These are phyloP conservation scores for Collichthys lucidus DNA, from an alignment of 2,113 vertebrate genomes.

Conservation along the genomic window DNA sequence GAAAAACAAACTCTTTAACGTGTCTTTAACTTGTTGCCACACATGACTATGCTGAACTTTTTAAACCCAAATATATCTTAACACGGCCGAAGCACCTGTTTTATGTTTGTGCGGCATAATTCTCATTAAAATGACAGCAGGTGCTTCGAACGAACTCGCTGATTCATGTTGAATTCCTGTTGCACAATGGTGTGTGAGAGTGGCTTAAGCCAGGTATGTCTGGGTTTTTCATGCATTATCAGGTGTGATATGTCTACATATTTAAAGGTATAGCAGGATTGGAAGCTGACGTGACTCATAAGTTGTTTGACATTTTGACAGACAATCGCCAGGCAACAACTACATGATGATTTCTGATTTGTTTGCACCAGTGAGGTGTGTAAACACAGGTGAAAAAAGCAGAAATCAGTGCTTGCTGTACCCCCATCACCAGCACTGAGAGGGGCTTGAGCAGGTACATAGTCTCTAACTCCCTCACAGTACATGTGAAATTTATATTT, in stretches of 20 bases:
- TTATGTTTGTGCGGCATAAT: not conserved
- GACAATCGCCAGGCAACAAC: not conserved
- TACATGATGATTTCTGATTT: not conserved
- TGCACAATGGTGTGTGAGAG: slow-evolving; percentile 18
- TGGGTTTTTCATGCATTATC: slow-evolving; percentile 48
- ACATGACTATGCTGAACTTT: too few species aligned
- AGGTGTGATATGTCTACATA: not conserved
- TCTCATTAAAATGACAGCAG: slow-evolving; percentile 30
- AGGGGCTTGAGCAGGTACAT: not conserved
- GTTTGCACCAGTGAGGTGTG: not conserved
- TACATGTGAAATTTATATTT: not conserved
- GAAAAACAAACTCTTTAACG: not conserved
- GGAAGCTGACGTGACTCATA: not conserved
- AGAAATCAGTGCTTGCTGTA: too few species aligned
- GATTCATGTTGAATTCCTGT: slow-evolving; percentile 30
- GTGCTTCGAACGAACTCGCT: slow-evolving; percentile 38
- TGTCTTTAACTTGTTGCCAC: not conserved
- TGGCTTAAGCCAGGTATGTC: slow-evolving; percentile 66
- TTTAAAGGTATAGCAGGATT: slow-evolving; percentile 11
- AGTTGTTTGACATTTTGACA: not conserved
- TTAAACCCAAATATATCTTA: not conserved
- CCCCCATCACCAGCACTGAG: not conserved
- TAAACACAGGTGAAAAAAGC: not conserved
- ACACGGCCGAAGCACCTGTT: slow-evolving; percentile 18
- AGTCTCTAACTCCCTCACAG: not conserved